phyloP scores from a whole-genome alignment of 2,888 invertebrate species.

The Tricholauxania praeusta region DNA sequence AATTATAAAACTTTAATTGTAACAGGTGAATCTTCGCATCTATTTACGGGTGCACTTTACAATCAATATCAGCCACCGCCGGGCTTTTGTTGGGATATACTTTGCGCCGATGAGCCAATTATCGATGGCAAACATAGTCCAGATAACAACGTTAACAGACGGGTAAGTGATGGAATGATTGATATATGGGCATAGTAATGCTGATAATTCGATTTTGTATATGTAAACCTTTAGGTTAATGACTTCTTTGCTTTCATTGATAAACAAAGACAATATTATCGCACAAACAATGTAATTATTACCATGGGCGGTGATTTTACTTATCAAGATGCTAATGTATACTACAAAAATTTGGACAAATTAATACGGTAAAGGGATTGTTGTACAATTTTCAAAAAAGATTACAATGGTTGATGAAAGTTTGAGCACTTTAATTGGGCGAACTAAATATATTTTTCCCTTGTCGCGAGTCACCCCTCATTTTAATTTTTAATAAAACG shows the following conservation, averaged over 20 bases:
- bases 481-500: no score
- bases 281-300: slow-evolving; percentile 80
- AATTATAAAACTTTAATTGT: background rate
- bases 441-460: background rate
- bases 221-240: slow-evolving; percentile 52
- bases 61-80: slow-evolving; percentile 87
- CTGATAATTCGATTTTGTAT: background rate
- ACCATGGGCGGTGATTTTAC: slow-evolving; percentile 95
- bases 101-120: slow-evolving; percentile 87
- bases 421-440: slow-evolving; percentile 19
- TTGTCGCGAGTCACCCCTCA: no score
- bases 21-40: slow-evolving; percentile 73
- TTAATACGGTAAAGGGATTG: slow-evolving; percentile 73
- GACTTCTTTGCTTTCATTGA: slow-evolving; percentile 73
- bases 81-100: slow-evolving; percentile 93
- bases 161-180: slow-evolving; percentile 71
- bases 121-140: slow-evolving; percentile 85
- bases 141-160: slow-evolving; percentile 83
- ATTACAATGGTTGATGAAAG: slow-evolving; percentile 36
- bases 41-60: slow-evolving; percentile 88
- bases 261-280: slow-evolving; percentile 72
- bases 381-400: background rate
- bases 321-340: slow-evolving; percentile 83
- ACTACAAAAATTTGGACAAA: slow-evolving; percentile 88
- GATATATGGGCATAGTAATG: background rate